Percentiles rank a stretch among this genome's conserved stretches.
phyloP scores from a whole-genome alignment of 1,140 invertebrate genomes.

The Arctopsyche grandis region DNA sequence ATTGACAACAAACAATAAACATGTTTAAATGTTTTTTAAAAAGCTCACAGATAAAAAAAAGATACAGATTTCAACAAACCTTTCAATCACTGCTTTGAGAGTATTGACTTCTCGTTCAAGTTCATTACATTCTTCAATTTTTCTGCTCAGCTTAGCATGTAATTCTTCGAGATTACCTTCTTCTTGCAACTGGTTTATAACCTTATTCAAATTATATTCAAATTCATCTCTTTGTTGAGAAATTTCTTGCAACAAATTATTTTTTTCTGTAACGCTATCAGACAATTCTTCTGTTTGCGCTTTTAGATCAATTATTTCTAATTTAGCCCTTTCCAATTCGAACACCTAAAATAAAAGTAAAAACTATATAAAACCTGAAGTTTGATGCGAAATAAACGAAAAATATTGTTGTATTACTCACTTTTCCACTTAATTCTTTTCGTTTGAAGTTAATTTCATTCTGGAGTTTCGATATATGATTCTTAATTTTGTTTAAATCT shows the following conservation, averaged over 20 bases:
- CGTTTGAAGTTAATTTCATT: constrained; percentile 67
- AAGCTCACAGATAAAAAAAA: too few relatives aligned
- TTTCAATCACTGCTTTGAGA: constrained; percentile 59
- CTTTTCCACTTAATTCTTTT: constrained; percentile 65
- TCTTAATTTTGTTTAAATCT: constrained; percentile 62
- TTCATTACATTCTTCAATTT: constrained; percentile 59
- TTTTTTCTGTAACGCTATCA: constrained; percentile 62
- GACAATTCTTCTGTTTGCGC: constrained; percentile 57
- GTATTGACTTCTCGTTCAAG: constrained; percentile 59
- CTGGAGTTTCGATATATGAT: constrained; percentile 69
- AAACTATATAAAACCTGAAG: not conserved
- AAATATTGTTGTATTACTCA: constrained; percentile 42
- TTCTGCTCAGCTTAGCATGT: constrained; percentile 49
- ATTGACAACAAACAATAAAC: too few relatives aligned
- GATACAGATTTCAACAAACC: constrained; percentile 56
- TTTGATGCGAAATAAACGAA: not conserved
- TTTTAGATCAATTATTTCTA: constrained; percentile 62
- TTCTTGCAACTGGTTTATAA: constrained; percentile 46
- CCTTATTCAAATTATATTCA: constrained; percentile 61
- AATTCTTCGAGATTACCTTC: constrained; percentile 52
- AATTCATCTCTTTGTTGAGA: constrained; percentile 65
- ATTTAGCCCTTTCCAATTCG: constrained; percentile 63
- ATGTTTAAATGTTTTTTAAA: too few relatives aligned
- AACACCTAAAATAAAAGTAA: constrained; percentile 58
- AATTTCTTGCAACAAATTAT: constrained; percentile 66